A percentile compares a stretch with the other conserved stretches of the same genome.
These are phyloP conservation scores for Ptychoptera albimana DNA, from an alignment of 2,888 invertebrate species.

Conservation along the genomic window DNA sequence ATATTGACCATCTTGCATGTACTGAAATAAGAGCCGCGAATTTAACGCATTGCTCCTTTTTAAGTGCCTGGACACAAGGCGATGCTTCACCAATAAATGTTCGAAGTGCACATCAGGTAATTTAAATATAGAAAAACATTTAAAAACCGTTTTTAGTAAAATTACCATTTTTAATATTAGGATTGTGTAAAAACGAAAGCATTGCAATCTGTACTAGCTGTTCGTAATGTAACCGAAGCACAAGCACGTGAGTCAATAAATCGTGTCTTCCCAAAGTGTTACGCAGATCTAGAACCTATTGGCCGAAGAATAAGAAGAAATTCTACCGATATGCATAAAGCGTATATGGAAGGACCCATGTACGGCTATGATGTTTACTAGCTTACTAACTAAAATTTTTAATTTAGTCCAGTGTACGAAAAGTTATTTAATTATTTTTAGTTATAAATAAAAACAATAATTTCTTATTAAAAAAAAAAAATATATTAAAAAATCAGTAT, in stretches of 20 bases:
- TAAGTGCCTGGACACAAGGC: constrained; percentile 63
- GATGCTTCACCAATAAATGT: constrained; percentile 57
- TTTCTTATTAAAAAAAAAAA: not conserved
- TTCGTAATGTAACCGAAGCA: constrained; percentile 50
- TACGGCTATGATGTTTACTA: constrained; percentile 54
- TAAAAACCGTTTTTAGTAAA: not conserved
- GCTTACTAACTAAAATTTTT: not conserved
- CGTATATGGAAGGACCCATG: constrained; percentile 57
- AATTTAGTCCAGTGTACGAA: not conserved
- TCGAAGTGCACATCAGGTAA: constrained; percentile 61
- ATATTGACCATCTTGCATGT: constrained; percentile 85
- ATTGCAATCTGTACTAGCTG: constrained; percentile 63
- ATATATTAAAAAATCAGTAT: not conserved
- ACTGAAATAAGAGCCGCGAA: constrained; percentile 93
- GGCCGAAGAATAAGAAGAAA: constrained; percentile 61
- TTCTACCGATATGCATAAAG: constrained; percentile 58
- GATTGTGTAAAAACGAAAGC: constrained; percentile 86
- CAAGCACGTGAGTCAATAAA: constrained; percentile 67
- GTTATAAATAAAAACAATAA: no score
- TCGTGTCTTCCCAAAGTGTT: constrained; percentile 79
- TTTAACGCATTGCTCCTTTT: constrained; percentile 78
- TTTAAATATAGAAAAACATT: constrained; percentile 4
- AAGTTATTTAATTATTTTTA: not conserved
- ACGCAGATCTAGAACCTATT: constrained; percentile 82
- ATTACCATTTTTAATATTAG: constrained; percentile 28